A percentile compares a stretch with the other conserved stretches of the same genome.
Evolutionary conservation across 1,140 invertebrate species (phyloP).

Genomic region (fruit fly (Drosophila melanogaster)): DNA sequence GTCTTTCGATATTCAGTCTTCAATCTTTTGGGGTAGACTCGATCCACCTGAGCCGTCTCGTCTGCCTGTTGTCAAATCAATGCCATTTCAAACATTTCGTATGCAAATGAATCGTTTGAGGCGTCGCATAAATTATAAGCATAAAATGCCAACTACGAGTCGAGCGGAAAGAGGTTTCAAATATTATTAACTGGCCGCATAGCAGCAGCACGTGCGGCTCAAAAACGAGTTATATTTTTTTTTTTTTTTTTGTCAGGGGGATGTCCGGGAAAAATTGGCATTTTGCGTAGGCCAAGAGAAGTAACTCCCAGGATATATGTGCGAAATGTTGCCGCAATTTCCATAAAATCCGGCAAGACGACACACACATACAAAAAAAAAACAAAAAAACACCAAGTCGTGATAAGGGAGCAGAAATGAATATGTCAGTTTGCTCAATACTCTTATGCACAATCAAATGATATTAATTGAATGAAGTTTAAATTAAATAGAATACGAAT

Average conservation of each 20-base stretch:
- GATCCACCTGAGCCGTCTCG: constrained; percentile 32
- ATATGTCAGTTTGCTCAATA: not conserved
- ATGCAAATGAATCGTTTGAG: constrained; percentile 70
- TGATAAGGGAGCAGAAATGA: constrained; percentile 13
- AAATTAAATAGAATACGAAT: too few relatives aligned
- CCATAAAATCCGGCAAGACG: constrained; percentile 19
- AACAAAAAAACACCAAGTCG: constrained; percentile 1
- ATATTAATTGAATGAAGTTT: too few relatives aligned
- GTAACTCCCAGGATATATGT: constrained; percentile 39
- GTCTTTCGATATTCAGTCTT: constrained; percentile 1
- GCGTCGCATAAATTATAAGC: constrained; percentile 70
- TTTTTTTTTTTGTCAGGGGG: not conserved
- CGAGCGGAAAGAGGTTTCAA: constrained; percentile 35
- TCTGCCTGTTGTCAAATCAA: constrained; percentile 70
- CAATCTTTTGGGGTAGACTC: constrained; percentile 7
- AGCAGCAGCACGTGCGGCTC: constrained; percentile 55
- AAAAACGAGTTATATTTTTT: constrained; percentile 16
- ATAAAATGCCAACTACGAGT: constrained; percentile 67
- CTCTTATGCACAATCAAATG: not conserved
- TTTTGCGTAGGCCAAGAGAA: constrained; percentile 32
- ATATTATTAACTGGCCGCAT: constrained; percentile 16
- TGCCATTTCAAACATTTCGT: constrained; percentile 78
- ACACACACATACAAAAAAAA: too few relatives aligned
- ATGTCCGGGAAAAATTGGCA: constrained; percentile 11
- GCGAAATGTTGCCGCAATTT: constrained; percentile 45